phyloP scores from a whole-genome alignment of 1,140 invertebrate genomes.

The Brachionus rubens region DNA sequence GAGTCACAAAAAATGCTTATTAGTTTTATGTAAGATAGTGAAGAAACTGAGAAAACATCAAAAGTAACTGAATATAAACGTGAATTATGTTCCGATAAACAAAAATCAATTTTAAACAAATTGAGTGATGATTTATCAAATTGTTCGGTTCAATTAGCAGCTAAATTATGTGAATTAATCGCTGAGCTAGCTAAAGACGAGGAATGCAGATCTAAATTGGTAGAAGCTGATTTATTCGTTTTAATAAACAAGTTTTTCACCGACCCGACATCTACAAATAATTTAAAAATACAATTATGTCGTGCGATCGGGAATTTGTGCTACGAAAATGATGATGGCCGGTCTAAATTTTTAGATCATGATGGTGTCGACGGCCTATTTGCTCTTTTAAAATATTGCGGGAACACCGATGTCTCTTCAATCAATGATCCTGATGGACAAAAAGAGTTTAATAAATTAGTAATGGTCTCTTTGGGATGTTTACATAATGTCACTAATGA shows the following conservation, averaged over 20 bases:
- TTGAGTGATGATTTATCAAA: conserved; percentile 4
- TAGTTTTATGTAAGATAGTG: conserved; percentile 17
- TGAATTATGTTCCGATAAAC: conserved; percentile 7
- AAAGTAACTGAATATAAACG: neutral
- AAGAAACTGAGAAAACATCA: neutral
- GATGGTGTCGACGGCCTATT: neutral
- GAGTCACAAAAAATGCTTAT: neutral
- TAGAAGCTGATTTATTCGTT: neutral
- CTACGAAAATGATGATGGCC: conserved; percentile 35
- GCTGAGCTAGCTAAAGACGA: conserved; percentile 45
- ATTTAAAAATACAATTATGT: conserved; percentile 24
- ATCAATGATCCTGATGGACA: neutral
- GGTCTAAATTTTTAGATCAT: neutral
- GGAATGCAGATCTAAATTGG: neutral
- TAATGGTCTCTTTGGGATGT: conserved; percentile 23
- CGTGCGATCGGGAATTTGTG: conserved; percentile 29
- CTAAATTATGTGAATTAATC: neutral
- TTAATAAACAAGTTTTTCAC: neutral
- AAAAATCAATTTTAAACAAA: neutral
- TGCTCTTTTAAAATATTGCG: neutral
- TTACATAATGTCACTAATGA: conserved; percentile 41
- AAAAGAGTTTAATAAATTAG: neutral
- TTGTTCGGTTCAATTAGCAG: neutral
- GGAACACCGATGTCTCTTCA: neutral
- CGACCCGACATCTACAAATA: neutral